These are phyloP conservation scores for Tympanoctomys barrerae DNA, from an alignment of 2,797 vertebrate species.

Conservation along the genomic window DNA sequence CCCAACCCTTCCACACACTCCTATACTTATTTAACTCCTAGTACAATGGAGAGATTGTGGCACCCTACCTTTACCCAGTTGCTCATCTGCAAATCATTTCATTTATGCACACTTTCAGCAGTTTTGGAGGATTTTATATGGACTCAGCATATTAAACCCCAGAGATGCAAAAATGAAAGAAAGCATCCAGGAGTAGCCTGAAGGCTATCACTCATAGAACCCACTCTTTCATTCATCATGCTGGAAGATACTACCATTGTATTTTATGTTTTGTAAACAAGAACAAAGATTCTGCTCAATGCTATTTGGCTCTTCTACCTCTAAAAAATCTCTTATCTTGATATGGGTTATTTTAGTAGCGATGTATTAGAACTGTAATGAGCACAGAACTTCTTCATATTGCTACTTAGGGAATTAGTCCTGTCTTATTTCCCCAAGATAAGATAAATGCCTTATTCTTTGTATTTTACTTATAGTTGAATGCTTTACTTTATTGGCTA, in stretches of 20 bases:
- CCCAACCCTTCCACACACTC: too few relatives aligned
- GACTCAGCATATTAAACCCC: background rate
- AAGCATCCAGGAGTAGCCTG: accelerated
- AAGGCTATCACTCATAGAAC: accelerated
- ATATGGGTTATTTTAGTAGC: background rate
- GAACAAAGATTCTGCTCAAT: background rate
- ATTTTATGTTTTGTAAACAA: background rate
- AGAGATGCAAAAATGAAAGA: background rate
- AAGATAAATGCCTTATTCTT: background rate
- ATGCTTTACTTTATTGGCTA: background rate
- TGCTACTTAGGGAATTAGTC: background rate
- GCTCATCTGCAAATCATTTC: too few relatives aligned
- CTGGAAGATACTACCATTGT: background rate
- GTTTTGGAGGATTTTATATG: background rate
- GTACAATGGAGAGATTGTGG: background rate
- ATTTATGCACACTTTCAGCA: background rate
- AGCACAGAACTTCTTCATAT: background rate
- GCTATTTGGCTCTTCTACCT: background rate
- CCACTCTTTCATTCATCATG: too few relatives aligned
- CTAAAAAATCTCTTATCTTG: background rate
- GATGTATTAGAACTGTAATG: background rate
- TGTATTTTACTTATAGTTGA: background rate
- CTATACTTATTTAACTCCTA: background rate
- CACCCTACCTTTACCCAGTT: background rate
- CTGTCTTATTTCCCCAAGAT: background rate